Base-by-base conservation (phyloP, 2,797 vertebrate genomes). In the Sitta carolinensis region DNA sequence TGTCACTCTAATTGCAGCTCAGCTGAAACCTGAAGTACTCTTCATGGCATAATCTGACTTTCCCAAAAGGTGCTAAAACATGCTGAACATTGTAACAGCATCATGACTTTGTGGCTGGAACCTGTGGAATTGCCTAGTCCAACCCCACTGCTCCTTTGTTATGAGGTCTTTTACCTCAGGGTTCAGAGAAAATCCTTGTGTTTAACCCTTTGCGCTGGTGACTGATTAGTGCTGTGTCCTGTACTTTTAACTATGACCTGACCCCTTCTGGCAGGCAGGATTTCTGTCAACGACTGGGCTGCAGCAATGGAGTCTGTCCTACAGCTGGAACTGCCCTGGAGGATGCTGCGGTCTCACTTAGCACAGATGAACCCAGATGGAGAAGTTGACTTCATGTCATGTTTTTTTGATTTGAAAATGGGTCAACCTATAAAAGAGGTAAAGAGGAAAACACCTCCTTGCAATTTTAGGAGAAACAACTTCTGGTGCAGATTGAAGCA, bases 271-370 rank as follows among this genome's bases (percentile, higher is more conserved):
- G 50, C 95, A 98, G 98, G 98, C 82, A 97, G 62, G 90, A 97
- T 99, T 90, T 98, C 98, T 29, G 81, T 98, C 91, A 96, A 95
- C 10, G 98, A 99, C 47, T 99, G 99, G 99, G 98, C 98, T 80
- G 97, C 96, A 92, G 98, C 97, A 1, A 94, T 99, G 95, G 99
- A 99, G 89, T 97, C 98, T 7, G 97, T 98, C 15, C 97, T 99
- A 64, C 98, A 98, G 43, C 97, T 99, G 94, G 98, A 98, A 15
- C 97, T 99, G 73, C 99, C 99, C 16, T 99, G 99, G 99, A 98
- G 99, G 97, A 98, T 98, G 1, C 97, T 99, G 64, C 98, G 98
- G 23, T 89, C 97, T 7, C 98, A 96, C 40, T 95, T 99, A 89
- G 98, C 96, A 29, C 97, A 93, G 6, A 95, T 95, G 74, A 94